phyloP scores from a whole-genome alignment of 2,797 vertebrate genomes.

The Anisognathus igniventris region DNA sequence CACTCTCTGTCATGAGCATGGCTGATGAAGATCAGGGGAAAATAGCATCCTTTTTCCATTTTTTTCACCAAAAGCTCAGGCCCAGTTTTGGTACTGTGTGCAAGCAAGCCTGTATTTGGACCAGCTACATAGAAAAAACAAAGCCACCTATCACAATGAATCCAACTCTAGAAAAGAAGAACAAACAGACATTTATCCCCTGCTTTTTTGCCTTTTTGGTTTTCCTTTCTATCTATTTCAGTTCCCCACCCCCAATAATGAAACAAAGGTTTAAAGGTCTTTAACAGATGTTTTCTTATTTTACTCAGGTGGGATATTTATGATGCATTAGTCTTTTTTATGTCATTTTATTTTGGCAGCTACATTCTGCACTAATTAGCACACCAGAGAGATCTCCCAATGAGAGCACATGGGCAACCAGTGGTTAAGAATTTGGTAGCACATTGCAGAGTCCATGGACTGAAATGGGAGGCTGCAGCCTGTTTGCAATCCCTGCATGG shows the following conservation, averaged over 20 bases:
- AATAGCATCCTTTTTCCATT: neutral
- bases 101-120: neutral
- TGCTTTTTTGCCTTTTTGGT: neutral
- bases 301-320: conserved; percentile 21
- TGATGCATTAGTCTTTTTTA: conserved; percentile 13
- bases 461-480: neutral
- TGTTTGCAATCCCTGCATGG: conserved; percentile 50
- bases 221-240: neutral
- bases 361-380: conserved; percentile 25
- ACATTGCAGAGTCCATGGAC: neutral
- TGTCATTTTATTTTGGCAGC: conserved; percentile 22
- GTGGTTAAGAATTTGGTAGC: conserved; percentile 30
- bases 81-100: fast-evolving
- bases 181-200: neutral
- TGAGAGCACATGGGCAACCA: conserved; percentile 3
- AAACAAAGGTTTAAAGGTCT: neutral
- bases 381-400: conserved; percentile 7
- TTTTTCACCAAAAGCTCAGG: neutral
- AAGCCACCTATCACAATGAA: neutral
- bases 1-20: fast-evolving
- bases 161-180: neutral
- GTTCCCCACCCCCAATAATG: neutral
- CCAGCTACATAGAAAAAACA: neutral
- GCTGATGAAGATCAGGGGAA: neutral
- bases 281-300: conserved; percentile 31